These are phyloP conservation scores for Caretta caretta DNA, from an alignment of 2,113 vertebrate species.

Conservation along the genomic window DNA sequence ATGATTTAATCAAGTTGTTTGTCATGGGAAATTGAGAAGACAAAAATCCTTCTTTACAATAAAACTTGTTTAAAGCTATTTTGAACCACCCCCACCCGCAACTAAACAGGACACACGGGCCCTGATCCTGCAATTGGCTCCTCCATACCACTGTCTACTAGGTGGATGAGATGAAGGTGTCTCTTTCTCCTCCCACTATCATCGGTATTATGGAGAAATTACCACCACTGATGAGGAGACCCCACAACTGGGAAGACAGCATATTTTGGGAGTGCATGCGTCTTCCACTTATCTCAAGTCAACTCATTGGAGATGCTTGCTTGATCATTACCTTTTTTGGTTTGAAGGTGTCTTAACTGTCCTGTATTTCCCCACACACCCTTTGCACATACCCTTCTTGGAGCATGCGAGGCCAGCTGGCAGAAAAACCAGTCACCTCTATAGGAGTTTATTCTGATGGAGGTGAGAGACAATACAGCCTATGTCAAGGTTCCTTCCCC, in stretches of 20 bases:
- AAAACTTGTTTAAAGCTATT: not conserved
- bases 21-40: not conserved
- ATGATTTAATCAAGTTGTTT: not conserved
- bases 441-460: not conserved
- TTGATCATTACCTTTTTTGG: not conserved
- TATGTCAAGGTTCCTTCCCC: no score
- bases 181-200: not conserved
- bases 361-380: not conserved
- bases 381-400: rapidly evolving
- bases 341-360: not conserved
- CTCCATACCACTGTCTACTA: not conserved
- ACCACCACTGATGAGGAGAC: not conserved
- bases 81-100: not conserved
- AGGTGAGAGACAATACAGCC: not conserved
- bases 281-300: not conserved
- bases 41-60: not conserved
- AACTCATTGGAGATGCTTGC: not conserved
- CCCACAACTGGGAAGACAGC: not conserved
- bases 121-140: not conserved
- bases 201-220: not conserved
- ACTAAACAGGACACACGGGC: not conserved
- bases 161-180: not conserved
- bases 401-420: not conserved
- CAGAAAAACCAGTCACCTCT: not conserved
- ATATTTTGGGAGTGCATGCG: not conserved